phyloP scores from a whole-genome alignment of 1,140 invertebrate species.

The Batillaria attramentaria region DNA sequence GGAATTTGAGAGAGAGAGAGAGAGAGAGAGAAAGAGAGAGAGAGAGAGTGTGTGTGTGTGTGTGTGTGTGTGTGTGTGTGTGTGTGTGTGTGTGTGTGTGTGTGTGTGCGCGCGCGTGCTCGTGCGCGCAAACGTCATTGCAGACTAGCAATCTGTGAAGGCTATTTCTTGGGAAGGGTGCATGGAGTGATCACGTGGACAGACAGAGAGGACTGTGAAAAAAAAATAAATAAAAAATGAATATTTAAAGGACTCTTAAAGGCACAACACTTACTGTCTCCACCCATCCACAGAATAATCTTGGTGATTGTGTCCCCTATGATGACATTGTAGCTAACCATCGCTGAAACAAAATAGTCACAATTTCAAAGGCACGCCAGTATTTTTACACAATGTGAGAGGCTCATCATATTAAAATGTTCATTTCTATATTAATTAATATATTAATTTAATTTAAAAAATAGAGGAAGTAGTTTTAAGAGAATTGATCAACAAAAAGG shows the following conservation, averaged over 20 bases:
- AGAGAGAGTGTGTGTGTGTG: no score
- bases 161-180: background rate
- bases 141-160: no score
- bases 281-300: slow-evolving; percentile 79
- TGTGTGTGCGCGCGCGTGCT: no score
- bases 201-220: no score
- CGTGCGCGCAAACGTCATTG: no score
- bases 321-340: slow-evolving; percentile 93
- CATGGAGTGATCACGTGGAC: background rate
- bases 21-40: slow-evolving; percentile 14
- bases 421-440: background rate
- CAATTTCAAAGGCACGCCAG: no score
- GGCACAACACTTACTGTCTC: slow-evolving; percentile 53
- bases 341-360: slow-evolving; percentile 80
- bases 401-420: no score
- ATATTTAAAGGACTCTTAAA: no score
- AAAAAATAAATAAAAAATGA: no score
- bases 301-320: slow-evolving; percentile 92
- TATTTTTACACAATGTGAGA: no score
- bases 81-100: no score
- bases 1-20: slow-evolving; percentile 16
- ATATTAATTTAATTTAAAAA: background rate
- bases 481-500: background rate
- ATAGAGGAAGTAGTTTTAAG: background rate
- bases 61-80: no score